Percentiles rank a stretch among this genome's conserved stretches.
Conservation (phyloP, 1,140 invertebrate species). For the Hyphantria cunea region DNA sequence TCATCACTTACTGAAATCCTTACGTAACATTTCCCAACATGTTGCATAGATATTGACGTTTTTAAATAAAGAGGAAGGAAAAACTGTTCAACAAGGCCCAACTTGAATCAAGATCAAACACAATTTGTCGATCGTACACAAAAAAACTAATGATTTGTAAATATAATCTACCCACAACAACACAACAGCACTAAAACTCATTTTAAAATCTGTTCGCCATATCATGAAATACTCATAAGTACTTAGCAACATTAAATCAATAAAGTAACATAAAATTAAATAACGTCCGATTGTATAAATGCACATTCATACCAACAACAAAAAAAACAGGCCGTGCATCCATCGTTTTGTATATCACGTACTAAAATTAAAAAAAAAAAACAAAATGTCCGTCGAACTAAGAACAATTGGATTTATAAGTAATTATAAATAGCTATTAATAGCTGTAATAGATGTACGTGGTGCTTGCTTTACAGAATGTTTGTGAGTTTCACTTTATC, state of each 20-base stretch:
- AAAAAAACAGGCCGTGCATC: conserved; percentile 21
- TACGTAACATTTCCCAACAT: conserved; percentile 5
- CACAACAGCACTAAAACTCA: conserved; percentile 1
- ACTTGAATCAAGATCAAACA: not conserved
- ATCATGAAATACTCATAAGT: not conserved
- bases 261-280: not conserved
- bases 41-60: too few relatives aligned
- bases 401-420: conserved; percentile 20
- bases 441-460: conserved; percentile 5
- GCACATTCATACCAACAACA: conserved; percentile 11
- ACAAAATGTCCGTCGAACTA: conserved; percentile 18
- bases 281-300: not conserved
- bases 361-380: conserved; percentile 18
- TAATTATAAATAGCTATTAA: conserved; percentile 11
- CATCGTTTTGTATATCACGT: conserved; percentile 8
- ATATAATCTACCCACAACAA: conserved; percentile 6
- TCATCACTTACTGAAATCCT: conserved; percentile 16
- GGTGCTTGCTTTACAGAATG: conserved; percentile 5
- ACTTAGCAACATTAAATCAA: not conserved
- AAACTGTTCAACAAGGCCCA: not conserved
- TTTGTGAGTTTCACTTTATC: conserved; percentile 19
- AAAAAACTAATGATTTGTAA: not conserved
- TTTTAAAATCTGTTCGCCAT: not conserved
- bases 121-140: not conserved
- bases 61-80: too few relatives aligned